Conservation (phyloP, 2,888 invertebrate genomes). For the Catocala fraxini region DNA sequence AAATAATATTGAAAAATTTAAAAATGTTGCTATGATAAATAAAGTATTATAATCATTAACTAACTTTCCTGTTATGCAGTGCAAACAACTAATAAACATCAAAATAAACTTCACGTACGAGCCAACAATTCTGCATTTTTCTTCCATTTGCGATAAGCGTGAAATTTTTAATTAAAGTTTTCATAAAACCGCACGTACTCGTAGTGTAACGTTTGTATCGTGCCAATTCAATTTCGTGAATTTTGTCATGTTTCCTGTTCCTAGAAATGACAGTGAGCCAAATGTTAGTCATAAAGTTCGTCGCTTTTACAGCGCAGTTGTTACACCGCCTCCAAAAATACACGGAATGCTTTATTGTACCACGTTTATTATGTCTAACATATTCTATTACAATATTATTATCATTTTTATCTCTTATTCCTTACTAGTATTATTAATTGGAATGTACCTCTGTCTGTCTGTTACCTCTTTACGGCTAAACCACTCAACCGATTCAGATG, state of each 20-base stretch:
- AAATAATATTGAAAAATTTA: no score
- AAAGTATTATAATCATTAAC: no score
- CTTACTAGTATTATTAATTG: no score
- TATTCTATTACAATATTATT: no score
- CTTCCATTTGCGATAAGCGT: conserved; percentile 1
- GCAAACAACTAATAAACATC: no score
- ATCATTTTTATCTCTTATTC: no score
- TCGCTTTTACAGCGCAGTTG: background rate
- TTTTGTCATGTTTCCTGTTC: conserved; percentile 14
- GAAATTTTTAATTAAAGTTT: conserved; percentile 34
- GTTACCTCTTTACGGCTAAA: no score
- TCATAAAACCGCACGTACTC: conserved; percentile 10
- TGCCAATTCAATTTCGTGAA: conserved; percentile 38
- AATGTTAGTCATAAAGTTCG: conserved; percentile 5
- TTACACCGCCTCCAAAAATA: background rate
- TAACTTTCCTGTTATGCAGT: no score
- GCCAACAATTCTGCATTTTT: background rate
- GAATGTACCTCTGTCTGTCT: no score
- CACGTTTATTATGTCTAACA: background rate
- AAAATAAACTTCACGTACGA: background rate
- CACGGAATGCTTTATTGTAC: background rate
- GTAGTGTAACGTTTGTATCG: conserved; percentile 7
- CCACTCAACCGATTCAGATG: no score
- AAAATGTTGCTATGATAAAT: no score
- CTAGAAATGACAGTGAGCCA: conserved; percentile 9